These are phyloP conservation scores for Adrianichthys oophorus DNA, from an alignment of 2,797 vertebrate genomes.

Conservation along the genomic window DNA sequence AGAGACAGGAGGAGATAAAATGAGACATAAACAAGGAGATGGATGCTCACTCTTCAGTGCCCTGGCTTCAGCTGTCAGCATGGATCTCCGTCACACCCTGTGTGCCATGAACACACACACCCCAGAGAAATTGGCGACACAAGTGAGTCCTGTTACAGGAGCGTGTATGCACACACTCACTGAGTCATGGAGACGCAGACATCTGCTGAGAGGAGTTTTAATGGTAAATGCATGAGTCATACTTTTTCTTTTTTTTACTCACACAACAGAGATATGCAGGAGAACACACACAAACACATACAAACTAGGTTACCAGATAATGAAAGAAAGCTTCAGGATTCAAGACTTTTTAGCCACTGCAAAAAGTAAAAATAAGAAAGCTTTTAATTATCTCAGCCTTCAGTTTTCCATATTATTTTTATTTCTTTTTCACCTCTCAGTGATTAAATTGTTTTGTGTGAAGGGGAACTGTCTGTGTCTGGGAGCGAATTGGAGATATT, in stretches of 20 bases:
- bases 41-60: conserved; percentile 82
- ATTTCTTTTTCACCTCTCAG: conserved; percentile 62
- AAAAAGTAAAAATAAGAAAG: conserved; percentile 62
- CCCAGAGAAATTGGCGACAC: conserved; percentile 60
- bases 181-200: conserved; percentile 56
- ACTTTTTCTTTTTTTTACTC: conserved; percentile 36
- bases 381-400: conserved; percentile 77
- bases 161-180: conserved; percentile 44
- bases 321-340: conserved; percentile 66
- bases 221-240: conserved; percentile 63
- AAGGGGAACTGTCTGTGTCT: conserved; percentile 71
- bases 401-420: conserved; percentile 56
- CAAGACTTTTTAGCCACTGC: conserved; percentile 59
- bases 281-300: conserved; percentile 40
- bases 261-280: conserved; percentile 39
- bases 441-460: conserved; percentile 76
- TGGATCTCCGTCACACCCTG: conserved; percentile 67
- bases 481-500: conserved; percentile 65
- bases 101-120: conserved; percentile 22
- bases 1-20: conserved; percentile 49
- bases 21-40: conserved; percentile 73
- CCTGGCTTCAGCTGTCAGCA: conserved; percentile 58
- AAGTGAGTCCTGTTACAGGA: conserved; percentile 45
- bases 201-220: conserved; percentile 69
- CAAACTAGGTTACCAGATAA: conserved; percentile 72